These are phyloP conservation scores for Benitochromis conjunctus DNA, from an alignment of 2,113 vertebrate species.

Conservation along the genomic window DNA sequence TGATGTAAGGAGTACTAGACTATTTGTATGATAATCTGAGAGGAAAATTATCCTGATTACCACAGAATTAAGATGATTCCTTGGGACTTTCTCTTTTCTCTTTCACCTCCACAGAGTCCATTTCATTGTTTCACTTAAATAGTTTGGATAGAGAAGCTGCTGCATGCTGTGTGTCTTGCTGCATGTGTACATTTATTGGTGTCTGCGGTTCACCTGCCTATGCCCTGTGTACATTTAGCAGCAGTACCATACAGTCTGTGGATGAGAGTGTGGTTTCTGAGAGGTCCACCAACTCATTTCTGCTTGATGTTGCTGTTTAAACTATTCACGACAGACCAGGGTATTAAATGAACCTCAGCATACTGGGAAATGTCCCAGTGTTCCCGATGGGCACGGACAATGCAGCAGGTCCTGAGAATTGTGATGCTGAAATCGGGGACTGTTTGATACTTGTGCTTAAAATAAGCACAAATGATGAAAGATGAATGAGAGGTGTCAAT, in stretches of 20 bases:
- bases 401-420: not conserved
- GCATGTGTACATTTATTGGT: not conserved
- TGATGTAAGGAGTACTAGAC: not conserved
- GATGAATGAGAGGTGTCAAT: not conserved
- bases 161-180: not conserved
- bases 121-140: not conserved
- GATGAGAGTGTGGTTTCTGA: not conserved
- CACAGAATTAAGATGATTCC: not conserved
- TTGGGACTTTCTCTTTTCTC: not conserved
- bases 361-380: not conserved
- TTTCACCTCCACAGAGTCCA: not conserved
- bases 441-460: not conserved
- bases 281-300: not conserved
- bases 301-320: not conserved
- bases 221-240: not conserved
- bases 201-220: not conserved
- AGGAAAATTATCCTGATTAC: not conserved
- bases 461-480: not conserved
- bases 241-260: not conserved
- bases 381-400: not conserved
- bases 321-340: not conserved
- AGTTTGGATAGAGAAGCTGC: not conserved
- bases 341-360: not conserved
- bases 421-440: not conserved
- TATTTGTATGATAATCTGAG: not conserved